Base-by-base conservation (phyloP, 2,113 vertebrate species). In the Labrus mixtus region DNA sequence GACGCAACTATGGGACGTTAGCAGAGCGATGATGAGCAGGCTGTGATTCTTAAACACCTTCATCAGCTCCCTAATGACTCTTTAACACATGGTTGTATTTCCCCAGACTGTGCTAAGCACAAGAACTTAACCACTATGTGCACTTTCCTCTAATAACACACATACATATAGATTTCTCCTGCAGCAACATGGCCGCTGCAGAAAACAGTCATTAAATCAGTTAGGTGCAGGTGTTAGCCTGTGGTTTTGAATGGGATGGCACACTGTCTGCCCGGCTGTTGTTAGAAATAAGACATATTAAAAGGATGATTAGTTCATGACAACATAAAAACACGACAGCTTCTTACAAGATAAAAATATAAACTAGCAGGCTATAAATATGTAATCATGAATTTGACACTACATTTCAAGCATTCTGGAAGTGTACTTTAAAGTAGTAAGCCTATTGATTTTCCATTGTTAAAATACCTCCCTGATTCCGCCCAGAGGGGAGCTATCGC, bases 191-290 rank as follows among this genome's bases (percentile, higher is more conserved):
- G 87, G 83, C 82, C 61, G 72, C 76, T 66, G 45, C 46, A 82
- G 91, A 92, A 94, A 95, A 94, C 91, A 95, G 85, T 94, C 85
- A 94, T 95, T 94, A 94, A 84, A 87, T 54, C 73, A 41, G 78
- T n/a, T n/a, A n/a, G n/a, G n/a, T 83, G 83, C 91, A 93, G 92
- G 93, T 91, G 91, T 92, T 85, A 84, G 90, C 78, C 79, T 87
- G 81, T 72, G 89, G 82, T 70, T 60, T 82, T 55, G 19, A 57
- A 76, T 75, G 73, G 74, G 82, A 83, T 58, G 57, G 83, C 80
- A 74, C 54, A 57, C 51, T 62, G 55, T 51, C 67, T 86, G 67
- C 43, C 45, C 50, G 46, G 77, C 70, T 82, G 86, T 66, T 68
- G 54, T 19, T 54, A 6, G 58, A 73, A 57, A 69, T 15, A n/a